Percentiles rank a stretch among this genome's conserved stretches.
phyloP scores from a whole-genome alignment of 2,888 invertebrate genomes.

The Watsonalla cultraria region DNA sequence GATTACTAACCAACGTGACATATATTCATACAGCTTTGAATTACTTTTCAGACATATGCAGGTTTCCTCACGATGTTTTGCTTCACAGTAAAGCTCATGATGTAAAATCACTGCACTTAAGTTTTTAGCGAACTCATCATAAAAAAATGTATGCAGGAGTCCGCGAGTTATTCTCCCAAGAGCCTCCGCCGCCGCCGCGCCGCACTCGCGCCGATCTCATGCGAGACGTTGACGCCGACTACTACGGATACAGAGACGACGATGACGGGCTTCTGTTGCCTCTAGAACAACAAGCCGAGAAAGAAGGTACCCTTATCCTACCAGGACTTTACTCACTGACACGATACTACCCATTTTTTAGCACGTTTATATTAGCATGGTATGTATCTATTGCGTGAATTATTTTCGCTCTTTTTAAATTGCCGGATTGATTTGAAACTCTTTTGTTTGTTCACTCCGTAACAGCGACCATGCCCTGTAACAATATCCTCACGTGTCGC shows the following conservation, averaged over 20 bases:
- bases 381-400: background rate
- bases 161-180: conserved; percentile 97
- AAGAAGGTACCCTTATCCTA: conserved; percentile 78
- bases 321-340: background rate
- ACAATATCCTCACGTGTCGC: too few relatives aligned
- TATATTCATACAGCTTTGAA: too few relatives aligned
- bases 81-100: too few relatives aligned
- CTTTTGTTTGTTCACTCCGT: too few relatives aligned
- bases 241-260: conserved; percentile 99
- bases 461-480: too few relatives aligned
- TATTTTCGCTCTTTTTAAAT: too few relatives aligned
- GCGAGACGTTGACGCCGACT: conserved; percentile 99
- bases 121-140: too few relatives aligned
- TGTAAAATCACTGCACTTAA: too few relatives aligned
- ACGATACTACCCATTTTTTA: background rate
- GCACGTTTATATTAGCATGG: background rate
- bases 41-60: too few relatives aligned
- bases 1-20: too few relatives aligned
- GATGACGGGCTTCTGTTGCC: conserved; percentile 97
- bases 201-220: conserved; percentile 97
- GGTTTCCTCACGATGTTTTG: too few relatives aligned
- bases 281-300: conserved; percentile 89
- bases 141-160: conserved; percentile 86
- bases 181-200: conserved; percentile 92
- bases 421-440: too few relatives aligned